Evolutionary conservation across 2,113 vertebrate species (phyloP).

Genomic region (Anolis carolinensis): DNA sequence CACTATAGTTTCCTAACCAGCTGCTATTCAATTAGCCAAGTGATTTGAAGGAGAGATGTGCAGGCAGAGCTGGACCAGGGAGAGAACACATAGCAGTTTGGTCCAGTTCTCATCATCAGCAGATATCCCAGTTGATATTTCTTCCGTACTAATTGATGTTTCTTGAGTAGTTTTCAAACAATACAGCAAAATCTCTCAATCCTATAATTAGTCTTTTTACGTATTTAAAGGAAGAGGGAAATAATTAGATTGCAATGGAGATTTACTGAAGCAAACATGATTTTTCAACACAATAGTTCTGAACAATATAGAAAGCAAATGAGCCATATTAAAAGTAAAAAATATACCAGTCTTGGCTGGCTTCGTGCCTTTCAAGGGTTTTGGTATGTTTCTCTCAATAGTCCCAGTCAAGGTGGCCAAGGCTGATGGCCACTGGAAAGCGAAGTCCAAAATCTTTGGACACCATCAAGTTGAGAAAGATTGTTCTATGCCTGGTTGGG

Average conservation of each 20-base stretch:
- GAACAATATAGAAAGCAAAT: not conserved
- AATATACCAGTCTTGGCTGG: too few species aligned
- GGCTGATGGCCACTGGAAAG: too few species aligned
- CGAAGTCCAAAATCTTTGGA: too few species aligned
- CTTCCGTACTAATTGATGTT: not conserved
- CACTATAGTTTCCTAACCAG: not conserved
- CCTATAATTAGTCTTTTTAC: not conserved
- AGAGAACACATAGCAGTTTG: not conserved
- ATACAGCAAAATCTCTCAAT: not conserved
- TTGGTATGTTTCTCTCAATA: too few species aligned
- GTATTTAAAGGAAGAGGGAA: not conserved
- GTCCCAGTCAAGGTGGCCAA: too few species aligned
- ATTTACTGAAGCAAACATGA: not conserved
- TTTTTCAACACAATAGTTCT: not conserved
- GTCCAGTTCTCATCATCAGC: not conserved
- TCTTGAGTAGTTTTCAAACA: not conserved
- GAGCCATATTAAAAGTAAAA: too few species aligned
- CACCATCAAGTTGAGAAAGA: too few species aligned
- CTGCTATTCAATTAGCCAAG: conserved; percentile 18
- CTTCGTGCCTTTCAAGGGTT: too few species aligned
- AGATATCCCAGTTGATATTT: not conserved
- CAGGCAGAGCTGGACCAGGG: not conserved
- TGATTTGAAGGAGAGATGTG: not conserved
- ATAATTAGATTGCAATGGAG: not conserved
- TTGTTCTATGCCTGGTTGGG: too few species aligned